Conservation (phyloP, 2,113 vertebrate species). For the Pavo muticus region DNA sequence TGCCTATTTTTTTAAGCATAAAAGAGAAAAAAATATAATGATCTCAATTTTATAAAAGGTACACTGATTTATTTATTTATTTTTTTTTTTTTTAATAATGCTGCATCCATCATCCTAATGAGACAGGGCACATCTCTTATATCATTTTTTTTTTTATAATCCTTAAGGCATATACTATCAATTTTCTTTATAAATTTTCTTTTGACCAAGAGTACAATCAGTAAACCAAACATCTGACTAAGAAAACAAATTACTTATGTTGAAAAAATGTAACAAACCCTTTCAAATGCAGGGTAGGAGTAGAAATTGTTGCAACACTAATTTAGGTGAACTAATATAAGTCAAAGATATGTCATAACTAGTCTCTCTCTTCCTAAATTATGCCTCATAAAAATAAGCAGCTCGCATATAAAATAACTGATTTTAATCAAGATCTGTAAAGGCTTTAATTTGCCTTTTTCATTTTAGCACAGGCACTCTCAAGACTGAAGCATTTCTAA, state of each 20-base stretch:
- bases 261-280: background rate
- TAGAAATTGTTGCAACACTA: background rate
- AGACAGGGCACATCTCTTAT: background rate
- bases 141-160: background rate
- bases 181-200: background rate
- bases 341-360: background rate
- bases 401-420: background rate
- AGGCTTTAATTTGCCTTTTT: background rate
- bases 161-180: background rate
- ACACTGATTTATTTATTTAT: too few species aligned
- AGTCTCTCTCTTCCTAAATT: background rate
- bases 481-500: background rate
- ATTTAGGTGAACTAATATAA: background rate
- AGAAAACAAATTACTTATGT: background rate
- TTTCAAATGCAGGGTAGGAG: background rate
- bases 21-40: background rate
- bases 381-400: background rate
- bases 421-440: background rate
- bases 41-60: background rate
- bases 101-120: background rate
- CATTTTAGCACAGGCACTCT: background rate
- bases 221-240: background rate
- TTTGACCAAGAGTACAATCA: background rate
- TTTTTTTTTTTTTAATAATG: background rate
- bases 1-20: background rate